Base-by-base conservation (phyloP, 2,113 vertebrate genomes). In the Reinhardtius hippoglossoides region DNA sequence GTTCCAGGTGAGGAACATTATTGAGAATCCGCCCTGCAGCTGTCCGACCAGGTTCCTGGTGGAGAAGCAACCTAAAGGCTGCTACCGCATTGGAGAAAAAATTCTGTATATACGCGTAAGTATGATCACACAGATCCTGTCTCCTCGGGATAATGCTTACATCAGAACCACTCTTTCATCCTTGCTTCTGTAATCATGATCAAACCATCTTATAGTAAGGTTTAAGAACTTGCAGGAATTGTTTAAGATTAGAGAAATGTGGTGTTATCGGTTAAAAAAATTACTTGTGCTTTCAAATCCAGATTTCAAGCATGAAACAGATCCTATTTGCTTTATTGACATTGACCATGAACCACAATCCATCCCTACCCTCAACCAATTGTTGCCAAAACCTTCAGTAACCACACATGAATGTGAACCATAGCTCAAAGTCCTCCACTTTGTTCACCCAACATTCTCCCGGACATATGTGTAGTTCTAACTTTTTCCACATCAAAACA, bases 21-120 rank as follows among this genome's bases (percentile, higher is more conserved):
- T 95, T 68, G 96, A 98, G 92, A 96, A 97, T 62, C 96, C 96
- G 2, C 96, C 97, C 63, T 99, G 98, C 90, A 96, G 96, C 90
- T 99, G 98, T 83, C 94, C 95, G 1, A 94, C 57, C 67, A 97
- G 93, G 70, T 99, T 98, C 88, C 96, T 94, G 27, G 96, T 99
- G 84, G 97, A 99, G 85, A 96, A 97, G 65, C 97, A 98, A 65
- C 97, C 97, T 5, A 97, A 98, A 92, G 96, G 97, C 61, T 94
- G 96, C 76, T 99, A 99, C 86, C 95, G 97, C 74, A 95, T 99
- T 44, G 98, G 98, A 71, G 98, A 99, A 74, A 99, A 99, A 95
- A 96, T 99, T 72, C 95, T 99, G 44, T 99, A 98, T 74, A 96
- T 99, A 71, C 95, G 98, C 94, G 98, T 99, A 94, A 95, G 93